Evolutionary conservation across 2,797 vertebrate species (phyloP).

Genomic region (Rhinichthys osculus): DNA sequence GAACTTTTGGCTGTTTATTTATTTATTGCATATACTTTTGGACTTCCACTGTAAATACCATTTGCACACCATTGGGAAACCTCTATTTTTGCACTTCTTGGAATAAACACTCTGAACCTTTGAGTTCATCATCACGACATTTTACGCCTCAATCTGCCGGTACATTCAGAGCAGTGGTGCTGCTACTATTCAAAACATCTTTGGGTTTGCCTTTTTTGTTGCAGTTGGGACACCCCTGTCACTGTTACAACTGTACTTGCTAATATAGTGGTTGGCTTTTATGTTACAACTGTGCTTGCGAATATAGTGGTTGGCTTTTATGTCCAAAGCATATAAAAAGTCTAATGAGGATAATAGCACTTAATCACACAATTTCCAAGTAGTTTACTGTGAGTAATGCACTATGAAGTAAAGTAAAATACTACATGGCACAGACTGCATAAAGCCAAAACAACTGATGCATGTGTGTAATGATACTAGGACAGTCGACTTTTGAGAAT

Average conservation of each 20-base stretch:
- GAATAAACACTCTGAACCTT: background rate
- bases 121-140: background rate
- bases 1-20: background rate
- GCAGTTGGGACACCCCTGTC: background rate
- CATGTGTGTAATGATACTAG: background rate
- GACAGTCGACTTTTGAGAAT: background rate
- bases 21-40: no score
- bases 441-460: constrained; percentile 24
- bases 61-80: background rate
- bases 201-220: background rate
- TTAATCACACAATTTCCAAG: constrained; percentile 13
- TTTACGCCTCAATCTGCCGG: background rate
- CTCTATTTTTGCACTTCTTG: background rate
- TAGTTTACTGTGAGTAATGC: constrained; percentile 2
- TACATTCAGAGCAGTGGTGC: background rate
- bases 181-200: background rate
- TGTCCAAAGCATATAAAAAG: background rate
- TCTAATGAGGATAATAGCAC: constrained; percentile 11
- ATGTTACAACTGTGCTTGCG: background rate
- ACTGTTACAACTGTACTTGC: background rate
- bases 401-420: background rate
- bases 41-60: background rate
- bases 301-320: constrained; percentile 7
- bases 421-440: background rate
- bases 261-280: constrained; percentile 12